Conservation (phyloP, 64 coral and sea anemone species). For the Cladopsammia gracilis region DNA sequence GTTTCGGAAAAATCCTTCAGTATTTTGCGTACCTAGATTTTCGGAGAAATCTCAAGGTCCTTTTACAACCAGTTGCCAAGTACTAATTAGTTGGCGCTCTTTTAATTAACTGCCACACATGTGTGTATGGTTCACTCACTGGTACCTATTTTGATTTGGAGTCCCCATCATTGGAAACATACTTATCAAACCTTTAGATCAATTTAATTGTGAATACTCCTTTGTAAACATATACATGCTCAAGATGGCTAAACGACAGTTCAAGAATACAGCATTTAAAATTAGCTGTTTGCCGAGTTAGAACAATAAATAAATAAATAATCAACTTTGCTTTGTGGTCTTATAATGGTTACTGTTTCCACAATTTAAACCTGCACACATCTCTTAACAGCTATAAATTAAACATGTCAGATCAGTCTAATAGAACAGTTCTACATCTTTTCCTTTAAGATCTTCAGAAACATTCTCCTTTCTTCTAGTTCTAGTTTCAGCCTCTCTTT, state of each 20-base stretch:
- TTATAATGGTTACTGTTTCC: constrained; percentile 34
- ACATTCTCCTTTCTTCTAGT: constrained; percentile 33
- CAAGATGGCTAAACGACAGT: too few relatives aligned
- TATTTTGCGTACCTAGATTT: constrained; percentile 42
- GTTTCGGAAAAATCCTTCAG: constrained; percentile 38
- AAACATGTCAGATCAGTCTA: background rate
- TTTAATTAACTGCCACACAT: constrained; percentile 56
- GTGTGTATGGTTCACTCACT: constrained; percentile 45
- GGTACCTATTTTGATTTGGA: constrained; percentile 56
- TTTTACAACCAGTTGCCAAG: constrained; percentile 38
- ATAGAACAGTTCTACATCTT: background rate
- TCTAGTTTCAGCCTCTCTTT: too few relatives aligned
- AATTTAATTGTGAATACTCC: constrained; percentile 36
- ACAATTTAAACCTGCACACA: constrained; percentile 21
- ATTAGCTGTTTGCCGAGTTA: constrained; percentile 39
- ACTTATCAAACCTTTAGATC: constrained; percentile 39
- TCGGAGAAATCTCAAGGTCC: constrained; percentile 33
- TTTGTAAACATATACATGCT: too few relatives aligned
- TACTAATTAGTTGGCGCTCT: constrained; percentile 53
- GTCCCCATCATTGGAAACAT: constrained; percentile 30
- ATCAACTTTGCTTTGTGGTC: constrained; percentile 23
- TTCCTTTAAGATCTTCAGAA: background rate
- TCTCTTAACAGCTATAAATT: background rate
- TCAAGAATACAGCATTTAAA: constrained; percentile 49
- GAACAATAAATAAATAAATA: constrained; percentile 45